These are phyloP conservation scores for Enoplosus armatus DNA, from an alignment of 2,797 vertebrate genomes.

Conservation along the genomic window DNA sequence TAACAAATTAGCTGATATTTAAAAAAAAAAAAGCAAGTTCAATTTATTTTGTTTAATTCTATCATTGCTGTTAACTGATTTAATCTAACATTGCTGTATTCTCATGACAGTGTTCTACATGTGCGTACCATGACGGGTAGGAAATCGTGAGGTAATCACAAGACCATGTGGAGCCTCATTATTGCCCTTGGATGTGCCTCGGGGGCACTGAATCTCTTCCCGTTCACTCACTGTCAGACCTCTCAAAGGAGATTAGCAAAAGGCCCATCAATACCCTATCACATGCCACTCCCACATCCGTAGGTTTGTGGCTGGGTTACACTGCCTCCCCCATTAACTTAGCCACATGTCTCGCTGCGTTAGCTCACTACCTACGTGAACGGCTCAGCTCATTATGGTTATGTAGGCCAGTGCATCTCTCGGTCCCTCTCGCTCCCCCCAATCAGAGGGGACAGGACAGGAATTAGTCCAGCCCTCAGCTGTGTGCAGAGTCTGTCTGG, in stretches of 20 bases:
- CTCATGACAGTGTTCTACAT: neutral
- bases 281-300: conserved; percentile 42
- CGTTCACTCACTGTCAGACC: conserved; percentile 62
- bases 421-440: conserved; percentile 38
- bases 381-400: conserved; percentile 74
- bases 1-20: too few species aligned
- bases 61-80: neutral
- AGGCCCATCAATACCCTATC: conserved; percentile 63
- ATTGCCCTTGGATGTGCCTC: conserved; percentile 64
- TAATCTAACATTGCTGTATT: neutral
- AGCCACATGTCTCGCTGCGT: conserved; percentile 64
- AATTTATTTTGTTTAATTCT: too few species aligned
- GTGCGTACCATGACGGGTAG: conserved; percentile 19
- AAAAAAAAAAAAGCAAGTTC: too few species aligned
- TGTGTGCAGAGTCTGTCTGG: conserved; percentile 59
- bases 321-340: conserved; percentile 47
- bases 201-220: conserved; percentile 54
- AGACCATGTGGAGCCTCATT: conserved; percentile 58
- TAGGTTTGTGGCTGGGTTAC: conserved; percentile 34
- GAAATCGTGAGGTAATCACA: conserved; percentile 41
- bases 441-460: conserved; percentile 60
- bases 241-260: conserved; percentile 66
- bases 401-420: conserved; percentile 74
- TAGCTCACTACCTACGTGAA: conserved; percentile 58
- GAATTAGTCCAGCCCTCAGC: conserved; percentile 71